phyloP scores from a whole-genome alignment of 2,888 invertebrate genomes.

The Tenthredo amoena region DNA sequence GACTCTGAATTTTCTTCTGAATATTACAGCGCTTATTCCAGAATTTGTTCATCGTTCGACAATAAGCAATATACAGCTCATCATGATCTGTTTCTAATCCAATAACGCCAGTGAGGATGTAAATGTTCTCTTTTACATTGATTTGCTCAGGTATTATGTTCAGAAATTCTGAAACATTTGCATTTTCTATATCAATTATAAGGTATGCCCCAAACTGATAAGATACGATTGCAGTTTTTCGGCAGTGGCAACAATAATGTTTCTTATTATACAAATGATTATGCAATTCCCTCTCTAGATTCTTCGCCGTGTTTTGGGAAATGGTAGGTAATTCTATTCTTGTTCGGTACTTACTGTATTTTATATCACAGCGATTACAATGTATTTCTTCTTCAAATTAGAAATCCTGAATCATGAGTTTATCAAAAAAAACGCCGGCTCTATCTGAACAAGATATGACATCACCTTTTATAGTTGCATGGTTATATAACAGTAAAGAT shows the following conservation, averaged over 20 bases:
- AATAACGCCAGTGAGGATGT: background rate
- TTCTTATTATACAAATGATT: background rate
- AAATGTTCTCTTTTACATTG: background rate
- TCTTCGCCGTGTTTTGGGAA: background rate
- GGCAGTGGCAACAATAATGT: background rate
- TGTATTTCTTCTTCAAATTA: background rate
- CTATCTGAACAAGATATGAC: background rate
- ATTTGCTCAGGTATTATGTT: background rate
- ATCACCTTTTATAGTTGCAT: background rate
- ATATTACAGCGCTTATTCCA: constrained; percentile 12
- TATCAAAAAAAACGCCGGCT: background rate
- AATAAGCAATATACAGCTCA: background rate
- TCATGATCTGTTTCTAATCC: background rate
- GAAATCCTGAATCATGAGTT: background rate
- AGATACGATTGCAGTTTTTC: background rate
- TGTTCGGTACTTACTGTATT: background rate
- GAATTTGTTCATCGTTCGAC: background rate
- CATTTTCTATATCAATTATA: background rate
- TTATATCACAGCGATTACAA: background rate
- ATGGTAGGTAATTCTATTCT: background rate
- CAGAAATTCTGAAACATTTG: background rate
- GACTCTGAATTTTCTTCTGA: background rate
- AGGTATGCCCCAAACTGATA: background rate
- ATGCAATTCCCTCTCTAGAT: background rate
- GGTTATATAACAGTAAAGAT: background rate